Conservation (phyloP, 2,113 vertebrate genomes). For the Poicephalus meyeri region DNA sequence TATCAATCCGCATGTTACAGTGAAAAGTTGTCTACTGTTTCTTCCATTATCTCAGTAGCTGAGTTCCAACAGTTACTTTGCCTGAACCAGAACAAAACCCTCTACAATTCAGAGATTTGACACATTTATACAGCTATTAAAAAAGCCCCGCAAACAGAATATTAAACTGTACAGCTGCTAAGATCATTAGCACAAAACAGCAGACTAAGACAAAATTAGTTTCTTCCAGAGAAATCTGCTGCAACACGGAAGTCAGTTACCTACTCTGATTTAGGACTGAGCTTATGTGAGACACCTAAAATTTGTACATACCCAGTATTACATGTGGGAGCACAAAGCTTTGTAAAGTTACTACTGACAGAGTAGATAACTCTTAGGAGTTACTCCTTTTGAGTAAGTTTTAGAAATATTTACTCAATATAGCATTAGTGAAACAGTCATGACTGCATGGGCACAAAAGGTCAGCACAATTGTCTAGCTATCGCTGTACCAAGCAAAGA, state of each 20-base stretch:
- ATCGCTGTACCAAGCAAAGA: background rate
- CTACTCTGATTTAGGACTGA: background rate
- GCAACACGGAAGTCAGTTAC: background rate
- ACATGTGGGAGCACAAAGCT: background rate
- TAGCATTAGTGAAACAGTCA: background rate
- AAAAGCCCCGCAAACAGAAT: background rate
- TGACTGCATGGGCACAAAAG: background rate
- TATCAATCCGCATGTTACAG: background rate
- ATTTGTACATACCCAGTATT: background rate
- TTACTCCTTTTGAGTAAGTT: background rate
- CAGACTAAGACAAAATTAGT: background rate
- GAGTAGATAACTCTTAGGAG: background rate
- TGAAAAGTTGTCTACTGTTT: conserved; percentile 12
- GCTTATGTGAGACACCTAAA: background rate
- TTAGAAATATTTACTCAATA: background rate
- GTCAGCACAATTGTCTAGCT: background rate
- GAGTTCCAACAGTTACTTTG: background rate
- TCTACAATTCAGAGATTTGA: background rate
- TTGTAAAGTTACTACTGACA: background rate
- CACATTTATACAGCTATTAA: background rate
- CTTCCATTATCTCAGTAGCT: background rate
- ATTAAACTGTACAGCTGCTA: background rate
- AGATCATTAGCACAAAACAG: background rate
- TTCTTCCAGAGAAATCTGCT: background rate
- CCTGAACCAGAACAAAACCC: background rate